These are phyloP conservation scores for Taenaris catops DNA, from an alignment of 2,888 invertebrate genomes.

Conservation along the genomic window DNA sequence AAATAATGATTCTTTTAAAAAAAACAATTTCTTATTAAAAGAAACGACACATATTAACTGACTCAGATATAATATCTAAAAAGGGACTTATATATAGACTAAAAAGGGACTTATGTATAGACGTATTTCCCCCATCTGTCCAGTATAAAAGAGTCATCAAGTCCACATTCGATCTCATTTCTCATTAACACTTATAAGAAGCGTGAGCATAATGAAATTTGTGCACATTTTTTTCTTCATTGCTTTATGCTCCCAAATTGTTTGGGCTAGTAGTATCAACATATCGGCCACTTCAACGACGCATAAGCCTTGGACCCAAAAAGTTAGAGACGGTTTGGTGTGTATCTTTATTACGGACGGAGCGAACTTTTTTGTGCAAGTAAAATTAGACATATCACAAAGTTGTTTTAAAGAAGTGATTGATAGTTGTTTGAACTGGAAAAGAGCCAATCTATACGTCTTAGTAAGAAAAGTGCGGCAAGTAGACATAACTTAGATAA, in stretches of 20 bases:
- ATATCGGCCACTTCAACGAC: slow-evolving; percentile 28
- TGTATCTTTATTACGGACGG: slow-evolving; percentile 26
- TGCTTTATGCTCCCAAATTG: slow-evolving; percentile 26
- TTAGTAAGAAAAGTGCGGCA: slow-evolving; percentile 2
- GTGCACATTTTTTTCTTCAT: slow-evolving; percentile 28
- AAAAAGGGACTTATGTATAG: too few species aligned
- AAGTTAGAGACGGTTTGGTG: slow-evolving; percentile 44
- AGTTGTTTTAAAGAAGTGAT: slow-evolving; percentile 2
- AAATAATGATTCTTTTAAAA: too few species aligned
- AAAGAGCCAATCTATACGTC: slow-evolving; percentile 1
- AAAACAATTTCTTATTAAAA: too few species aligned
- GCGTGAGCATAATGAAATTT: slow-evolving; percentile 31
- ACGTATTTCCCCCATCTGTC: slow-evolving; percentile 2
- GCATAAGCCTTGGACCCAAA: slow-evolving; percentile 38
- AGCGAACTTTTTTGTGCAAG: too few species aligned
- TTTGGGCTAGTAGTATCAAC: slow-evolving; percentile 25
- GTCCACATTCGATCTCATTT: slow-evolving; percentile 8
- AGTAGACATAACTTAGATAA: slow-evolving; percentile 1
- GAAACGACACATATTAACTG: too few species aligned
- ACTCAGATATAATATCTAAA: too few species aligned
- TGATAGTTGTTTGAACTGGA: slow-evolving; percentile 3
- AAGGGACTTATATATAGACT: too few species aligned
- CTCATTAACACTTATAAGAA: neutral
- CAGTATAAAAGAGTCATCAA: slow-evolving; percentile 13
- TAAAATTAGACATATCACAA: neutral